These are phyloP conservation scores for Pyrocoelia pectoralis DNA, from an alignment of 2,888 invertebrate genomes.

Conservation along the genomic window DNA sequence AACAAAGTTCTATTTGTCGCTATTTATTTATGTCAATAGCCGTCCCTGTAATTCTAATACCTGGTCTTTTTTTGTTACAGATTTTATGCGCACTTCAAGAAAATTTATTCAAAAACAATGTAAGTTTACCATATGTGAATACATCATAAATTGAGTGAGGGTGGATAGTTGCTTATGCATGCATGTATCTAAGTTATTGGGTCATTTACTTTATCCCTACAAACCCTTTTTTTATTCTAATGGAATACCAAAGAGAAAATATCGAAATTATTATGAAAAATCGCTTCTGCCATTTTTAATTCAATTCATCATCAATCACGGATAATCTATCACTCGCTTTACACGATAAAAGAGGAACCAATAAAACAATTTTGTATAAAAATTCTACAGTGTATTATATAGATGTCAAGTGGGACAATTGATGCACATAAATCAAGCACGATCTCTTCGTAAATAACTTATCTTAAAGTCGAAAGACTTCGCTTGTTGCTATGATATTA, in stretches of 20 bases:
- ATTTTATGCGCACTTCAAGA: not conserved
- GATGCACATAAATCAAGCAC: constrained; percentile 25
- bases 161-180: constrained; percentile 5
- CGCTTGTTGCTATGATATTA: not conserved
- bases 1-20: no score
- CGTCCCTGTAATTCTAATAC: not conserved
- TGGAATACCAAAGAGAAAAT: not conserved
- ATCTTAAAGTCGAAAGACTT: not conserved
- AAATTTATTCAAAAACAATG: not conserved
- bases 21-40: no score
- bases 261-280: constrained; percentile 5
- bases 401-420: constrained; percentile 27
- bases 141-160: not conserved
- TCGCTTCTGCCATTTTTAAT: constrained; percentile 6
- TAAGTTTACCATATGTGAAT: constrained; percentile 10
- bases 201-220: constrained; percentile 5
- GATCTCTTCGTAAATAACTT: constrained; percentile 25
- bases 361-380: constrained; percentile 30
- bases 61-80: constrained; percentile 4
- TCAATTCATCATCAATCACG: constrained; percentile 11
- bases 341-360: constrained; percentile 6
- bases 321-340: constrained; percentile 6
- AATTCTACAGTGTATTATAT: constrained; percentile 27
- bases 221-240: not conserved
- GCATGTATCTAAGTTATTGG: constrained; percentile 5